Conservation (phyloP, 2,888 invertebrate genomes). For the Leuctra nigra region DNA sequence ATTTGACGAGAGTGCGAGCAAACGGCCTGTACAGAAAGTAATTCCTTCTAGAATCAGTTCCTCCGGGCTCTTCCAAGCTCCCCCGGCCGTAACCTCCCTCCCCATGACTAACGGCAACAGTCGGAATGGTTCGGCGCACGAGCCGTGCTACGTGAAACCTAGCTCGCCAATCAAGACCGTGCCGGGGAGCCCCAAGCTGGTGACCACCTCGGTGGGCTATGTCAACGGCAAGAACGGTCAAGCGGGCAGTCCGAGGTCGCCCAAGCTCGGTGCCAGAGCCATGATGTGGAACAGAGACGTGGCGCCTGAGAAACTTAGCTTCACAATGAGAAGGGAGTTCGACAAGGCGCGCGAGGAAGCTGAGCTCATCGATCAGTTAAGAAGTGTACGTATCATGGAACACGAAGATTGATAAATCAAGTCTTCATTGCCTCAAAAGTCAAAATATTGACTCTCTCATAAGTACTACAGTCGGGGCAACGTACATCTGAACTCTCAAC, state of each 20-base stretch:
- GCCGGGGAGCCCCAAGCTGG: constrained; percentile 46
- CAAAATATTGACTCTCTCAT: no score
- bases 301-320: constrained; percentile 69
- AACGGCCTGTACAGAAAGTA: constrained; percentile 72
- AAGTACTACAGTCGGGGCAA: no score
- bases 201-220: constrained; percentile 52
- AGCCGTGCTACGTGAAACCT: constrained; percentile 55
- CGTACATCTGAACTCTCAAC: no score
- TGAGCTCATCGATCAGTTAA: constrained; percentile 74
- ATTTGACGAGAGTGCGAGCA: constrained; percentile 43
- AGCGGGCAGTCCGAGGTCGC: constrained; percentile 20
- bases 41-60: constrained; percentile 60
- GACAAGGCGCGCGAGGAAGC: constrained; percentile 86
- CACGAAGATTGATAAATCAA: no score
- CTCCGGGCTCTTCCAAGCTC: constrained; percentile 24
- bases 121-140: no score
- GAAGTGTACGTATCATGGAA: constrained; percentile 62
- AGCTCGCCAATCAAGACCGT: constrained; percentile 59
- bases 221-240: constrained; percentile 36
- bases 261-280: constrained; percentile 24
- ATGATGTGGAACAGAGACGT: constrained; percentile 61
- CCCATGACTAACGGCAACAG: constrained; percentile 35
- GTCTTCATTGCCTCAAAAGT: no score
- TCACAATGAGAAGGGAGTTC: constrained; percentile 87
- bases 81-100: constrained; percentile 31